phyloP scores from a whole-genome alignment of 2,888 invertebrate species.

The Incurvaria masculella region DNA sequence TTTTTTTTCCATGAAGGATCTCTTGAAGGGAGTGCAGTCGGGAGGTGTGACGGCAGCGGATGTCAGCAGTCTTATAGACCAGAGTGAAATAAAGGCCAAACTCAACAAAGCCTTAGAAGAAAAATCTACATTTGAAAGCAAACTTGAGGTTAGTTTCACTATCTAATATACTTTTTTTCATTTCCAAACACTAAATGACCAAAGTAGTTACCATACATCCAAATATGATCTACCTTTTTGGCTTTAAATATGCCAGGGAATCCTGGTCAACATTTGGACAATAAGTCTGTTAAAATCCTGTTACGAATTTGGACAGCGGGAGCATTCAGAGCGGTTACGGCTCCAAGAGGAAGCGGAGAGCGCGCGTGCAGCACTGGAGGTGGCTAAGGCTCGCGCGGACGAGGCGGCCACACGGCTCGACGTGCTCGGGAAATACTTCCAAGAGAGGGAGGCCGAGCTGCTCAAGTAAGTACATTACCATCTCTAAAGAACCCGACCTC shows the following conservation, averaged over 20 bases:
- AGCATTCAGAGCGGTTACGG: constrained; percentile 33
- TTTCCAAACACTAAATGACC: not conserved
- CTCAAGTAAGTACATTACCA: constrained; percentile 69
- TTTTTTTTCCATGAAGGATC: constrained; percentile 32
- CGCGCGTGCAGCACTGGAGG: constrained; percentile 30
- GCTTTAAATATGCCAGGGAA: no score
- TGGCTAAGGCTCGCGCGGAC: constrained; percentile 38
- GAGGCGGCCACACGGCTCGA: constrained; percentile 82
- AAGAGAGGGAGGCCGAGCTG: constrained; percentile 83
- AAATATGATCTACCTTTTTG: no score
- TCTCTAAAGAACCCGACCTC: no score
- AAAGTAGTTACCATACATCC: not conserved
- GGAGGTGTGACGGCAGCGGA: constrained; percentile 32
- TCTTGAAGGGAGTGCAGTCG: constrained; percentile 36
- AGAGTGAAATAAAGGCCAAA: constrained; percentile 46
- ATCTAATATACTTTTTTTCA: not conserved
- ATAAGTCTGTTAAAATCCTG: no score
- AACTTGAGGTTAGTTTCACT: constrained; percentile 50
- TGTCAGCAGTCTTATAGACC: constrained; percentile 38
- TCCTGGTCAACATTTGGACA: no score
- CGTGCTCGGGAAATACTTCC: constrained; percentile 85
- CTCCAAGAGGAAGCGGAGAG: constrained; percentile 31
- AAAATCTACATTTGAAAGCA: constrained; percentile 30
- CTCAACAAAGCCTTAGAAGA: constrained; percentile 42
- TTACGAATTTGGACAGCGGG: constrained; percentile 23